phyloP scores from a whole-genome alignment of 2,797 vertebrate species.

The Falco biarmicus region DNA sequence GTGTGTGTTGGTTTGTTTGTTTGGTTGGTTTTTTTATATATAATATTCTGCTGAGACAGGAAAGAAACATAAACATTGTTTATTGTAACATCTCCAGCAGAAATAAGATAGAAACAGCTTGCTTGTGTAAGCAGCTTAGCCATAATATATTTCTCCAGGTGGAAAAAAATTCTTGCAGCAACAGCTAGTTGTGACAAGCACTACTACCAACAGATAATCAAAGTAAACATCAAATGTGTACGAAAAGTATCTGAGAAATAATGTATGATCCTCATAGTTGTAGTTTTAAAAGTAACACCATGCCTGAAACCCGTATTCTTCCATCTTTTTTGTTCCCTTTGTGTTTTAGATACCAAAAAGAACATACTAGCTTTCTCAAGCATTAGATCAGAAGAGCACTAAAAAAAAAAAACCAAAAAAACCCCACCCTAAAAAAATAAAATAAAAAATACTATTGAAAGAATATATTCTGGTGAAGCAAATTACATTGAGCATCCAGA shows the following conservation, averaged over 20 bases:
- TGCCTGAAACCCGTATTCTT: neutral
- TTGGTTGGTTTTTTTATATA: neutral
- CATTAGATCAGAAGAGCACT: neutral
- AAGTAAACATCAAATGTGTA: neutral
- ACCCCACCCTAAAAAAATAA: no score
- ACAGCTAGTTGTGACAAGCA: neutral
- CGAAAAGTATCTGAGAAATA: neutral
- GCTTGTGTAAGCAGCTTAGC: neutral
- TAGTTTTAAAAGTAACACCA: neutral
- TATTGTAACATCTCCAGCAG: neutral
- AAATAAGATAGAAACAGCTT: neutral
- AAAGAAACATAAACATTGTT: neutral
- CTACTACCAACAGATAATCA: neutral
- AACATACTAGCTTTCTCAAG: neutral
- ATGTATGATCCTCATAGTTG: neutral
- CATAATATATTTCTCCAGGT: neutral
- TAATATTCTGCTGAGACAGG: neutral
- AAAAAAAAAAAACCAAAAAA: neutral
- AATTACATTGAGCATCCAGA: neutral
- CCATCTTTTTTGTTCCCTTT: neutral
- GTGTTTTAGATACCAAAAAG: neutral
- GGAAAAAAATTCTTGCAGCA: neutral
- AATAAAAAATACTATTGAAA: neutral
- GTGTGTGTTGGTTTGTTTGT: neutral
- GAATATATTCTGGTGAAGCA: neutral